phyloP scores from a whole-genome alignment of 1,140 invertebrate genomes.

The Fopius arisanus region DNA sequence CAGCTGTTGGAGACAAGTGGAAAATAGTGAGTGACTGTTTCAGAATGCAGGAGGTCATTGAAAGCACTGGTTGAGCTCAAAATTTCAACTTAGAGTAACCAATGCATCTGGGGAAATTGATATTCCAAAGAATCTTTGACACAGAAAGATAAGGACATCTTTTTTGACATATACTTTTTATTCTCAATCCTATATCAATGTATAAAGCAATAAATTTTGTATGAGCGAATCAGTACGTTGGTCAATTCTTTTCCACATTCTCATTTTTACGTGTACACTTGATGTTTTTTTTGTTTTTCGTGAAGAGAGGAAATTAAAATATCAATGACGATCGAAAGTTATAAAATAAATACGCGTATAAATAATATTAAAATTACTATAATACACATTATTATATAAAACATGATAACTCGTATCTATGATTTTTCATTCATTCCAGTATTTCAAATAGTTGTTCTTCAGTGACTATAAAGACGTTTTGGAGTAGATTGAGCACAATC shows the following conservation, averaged over 20 bases:
- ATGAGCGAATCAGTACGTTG: slow-evolving; percentile 60
- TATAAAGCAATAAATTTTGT: slow-evolving; percentile 65
- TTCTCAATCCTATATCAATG: slow-evolving; percentile 63
- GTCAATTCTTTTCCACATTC: slow-evolving; percentile 52
- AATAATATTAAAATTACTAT: slow-evolving; percentile 64
- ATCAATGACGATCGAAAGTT: slow-evolving; percentile 47
- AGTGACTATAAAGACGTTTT: background rate
- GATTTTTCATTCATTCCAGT: background rate
- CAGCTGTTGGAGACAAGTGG: slow-evolving; percentile 85
- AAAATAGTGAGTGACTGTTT: slow-evolving; percentile 88
- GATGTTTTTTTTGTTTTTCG: slow-evolving; percentile 45
- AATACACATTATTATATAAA: slow-evolving; percentile 63
- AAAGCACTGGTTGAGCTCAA: slow-evolving; percentile 30
- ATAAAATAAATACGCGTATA: slow-evolving; percentile 63
- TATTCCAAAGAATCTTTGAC: background rate
- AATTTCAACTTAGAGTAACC: background rate
- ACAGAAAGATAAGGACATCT: slow-evolving; percentile 27
- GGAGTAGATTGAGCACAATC: slow-evolving; percentile 25
- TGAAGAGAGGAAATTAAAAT: background rate
- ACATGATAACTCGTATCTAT: slow-evolving; percentile 30
- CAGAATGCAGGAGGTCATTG: slow-evolving; percentile 72
- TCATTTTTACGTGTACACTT: background rate
- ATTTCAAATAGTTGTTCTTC: slow-evolving; percentile 26
- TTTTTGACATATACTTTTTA: slow-evolving; percentile 51
- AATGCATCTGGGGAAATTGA: background rate